Evolutionary conservation across 2,888 invertebrate species (phyloP).

Genomic region (Pyrochroa serraticornis): DNA sequence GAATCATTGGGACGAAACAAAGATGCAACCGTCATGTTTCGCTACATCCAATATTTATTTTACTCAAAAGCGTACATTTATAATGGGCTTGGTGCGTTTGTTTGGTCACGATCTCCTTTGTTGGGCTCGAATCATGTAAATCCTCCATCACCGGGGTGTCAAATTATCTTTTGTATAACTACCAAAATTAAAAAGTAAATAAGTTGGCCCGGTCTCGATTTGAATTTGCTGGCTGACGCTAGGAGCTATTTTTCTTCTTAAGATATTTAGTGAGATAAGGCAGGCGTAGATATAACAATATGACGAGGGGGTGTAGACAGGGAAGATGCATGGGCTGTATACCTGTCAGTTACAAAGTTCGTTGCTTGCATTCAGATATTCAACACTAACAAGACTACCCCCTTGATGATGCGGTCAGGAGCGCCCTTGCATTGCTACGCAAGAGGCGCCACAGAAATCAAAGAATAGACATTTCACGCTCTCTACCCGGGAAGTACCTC

Average conservation of each 20-base stretch:
- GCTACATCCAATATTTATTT: no score
- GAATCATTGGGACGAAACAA: not conserved
- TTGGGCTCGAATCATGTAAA: no score
- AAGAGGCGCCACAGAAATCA: not conserved
- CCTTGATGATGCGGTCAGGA: conserved; percentile 18
- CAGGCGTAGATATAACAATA: conserved; percentile 26
- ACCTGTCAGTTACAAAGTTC: conserved; percentile 30
- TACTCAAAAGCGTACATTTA: no score
- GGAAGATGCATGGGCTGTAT: conserved; percentile 14
- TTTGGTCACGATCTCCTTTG: no score
- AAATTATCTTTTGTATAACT: no score
- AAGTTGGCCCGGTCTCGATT: no score
- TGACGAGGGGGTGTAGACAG: conserved; percentile 29
- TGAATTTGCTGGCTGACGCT: no score
- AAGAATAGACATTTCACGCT: not conserved
- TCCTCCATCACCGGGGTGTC: no score
- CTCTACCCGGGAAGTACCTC: not conserved
- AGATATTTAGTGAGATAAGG: not conserved
- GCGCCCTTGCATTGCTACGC: conserved; percentile 10
- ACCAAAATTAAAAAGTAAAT: no score
- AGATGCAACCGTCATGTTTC: conserved; percentile 4
- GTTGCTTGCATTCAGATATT: conserved; percentile 23
- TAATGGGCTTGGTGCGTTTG: no score
- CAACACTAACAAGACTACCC: conserved; percentile 27
- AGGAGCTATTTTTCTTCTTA: no score